These are phyloP conservation scores for Montipora efflorescens DNA, from an alignment of 64 coral and sea anemone genomes.

Conservation along the genomic window DNA sequence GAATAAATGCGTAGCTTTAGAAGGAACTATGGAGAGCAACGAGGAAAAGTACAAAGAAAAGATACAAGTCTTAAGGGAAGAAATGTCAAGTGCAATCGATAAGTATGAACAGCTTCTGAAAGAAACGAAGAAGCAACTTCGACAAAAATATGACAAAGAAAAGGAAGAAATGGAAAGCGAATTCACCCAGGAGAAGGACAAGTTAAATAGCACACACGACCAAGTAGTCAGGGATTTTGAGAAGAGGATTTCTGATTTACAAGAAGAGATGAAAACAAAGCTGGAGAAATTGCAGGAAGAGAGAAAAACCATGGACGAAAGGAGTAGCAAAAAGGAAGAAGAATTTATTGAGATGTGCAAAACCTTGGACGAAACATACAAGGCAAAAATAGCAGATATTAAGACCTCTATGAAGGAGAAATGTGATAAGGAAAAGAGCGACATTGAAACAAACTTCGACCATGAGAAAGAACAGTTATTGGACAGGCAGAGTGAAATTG, in stretches of 20 bases:
- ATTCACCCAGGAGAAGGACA: constrained; percentile 29
- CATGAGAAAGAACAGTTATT: constrained; percentile 57
- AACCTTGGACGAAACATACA: constrained; percentile 17
- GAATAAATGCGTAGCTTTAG: constrained; percentile 33
- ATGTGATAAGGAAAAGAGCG: constrained; percentile 31
- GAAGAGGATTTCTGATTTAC: constrained; percentile 35
- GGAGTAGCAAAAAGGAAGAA: constrained; percentile 8
- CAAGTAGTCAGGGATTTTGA: constrained; percentile 9
- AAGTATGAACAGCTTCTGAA: constrained; percentile 36
- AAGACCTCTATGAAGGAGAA: constrained; percentile 35
- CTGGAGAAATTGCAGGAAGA: constrained; percentile 42
- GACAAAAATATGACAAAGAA: constrained; percentile 52
- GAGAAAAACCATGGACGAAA: constrained; percentile 6
- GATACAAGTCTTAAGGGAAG: constrained; percentile 22
- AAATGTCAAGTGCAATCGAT: background rate
- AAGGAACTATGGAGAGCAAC: background rate
- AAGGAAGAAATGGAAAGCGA: constrained; percentile 45
- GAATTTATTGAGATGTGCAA: constrained; percentile 6
- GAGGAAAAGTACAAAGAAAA: constrained; percentile 54
- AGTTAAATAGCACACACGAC: constrained; percentile 11
- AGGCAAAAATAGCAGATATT: constrained; percentile 13
- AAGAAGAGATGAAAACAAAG: constrained; percentile 27
- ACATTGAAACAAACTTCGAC: constrained; percentile 33
- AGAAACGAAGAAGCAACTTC: constrained; percentile 26
- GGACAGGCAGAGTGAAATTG: constrained; percentile 47